Evolutionary conservation across 2,888 invertebrate species (phyloP).

Genomic region (Melanostoma mellinum): DNA sequence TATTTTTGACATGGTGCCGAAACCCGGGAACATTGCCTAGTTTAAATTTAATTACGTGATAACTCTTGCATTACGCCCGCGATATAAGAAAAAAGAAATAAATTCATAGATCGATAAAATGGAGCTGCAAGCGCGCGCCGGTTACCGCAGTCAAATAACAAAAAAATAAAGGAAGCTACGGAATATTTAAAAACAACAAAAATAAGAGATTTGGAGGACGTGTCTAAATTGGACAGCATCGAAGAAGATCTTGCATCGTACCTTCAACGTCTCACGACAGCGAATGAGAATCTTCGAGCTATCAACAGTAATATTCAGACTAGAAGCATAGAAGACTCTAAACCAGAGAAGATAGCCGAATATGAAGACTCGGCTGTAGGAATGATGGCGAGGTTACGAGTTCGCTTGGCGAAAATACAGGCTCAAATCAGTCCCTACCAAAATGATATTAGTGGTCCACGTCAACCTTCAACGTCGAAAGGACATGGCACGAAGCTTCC

Average conservation of each 20-base stretch:
- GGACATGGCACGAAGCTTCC: constrained; percentile 7
- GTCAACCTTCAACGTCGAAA: not conserved
- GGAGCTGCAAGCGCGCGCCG: constrained; percentile 28
- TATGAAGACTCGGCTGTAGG: constrained; percentile 23
- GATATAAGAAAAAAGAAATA: not conserved
- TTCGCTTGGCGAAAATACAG: constrained; percentile 19
- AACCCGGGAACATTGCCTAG: not conserved
- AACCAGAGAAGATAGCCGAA: constrained; percentile 24
- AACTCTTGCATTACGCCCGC: not conserved
- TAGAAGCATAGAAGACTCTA: constrained; percentile 23
- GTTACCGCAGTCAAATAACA: constrained; percentile 40
- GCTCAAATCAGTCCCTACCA: constrained; percentile 2
- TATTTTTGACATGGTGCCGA: constrained; percentile 1
- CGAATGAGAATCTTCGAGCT: constrained; percentile 14
- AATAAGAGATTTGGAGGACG: constrained; percentile 9
- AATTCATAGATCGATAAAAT: not conserved
- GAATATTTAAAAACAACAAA: constrained; percentile 10
- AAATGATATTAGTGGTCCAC: not conserved
- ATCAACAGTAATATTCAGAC: constrained; percentile 1
- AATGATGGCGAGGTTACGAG: constrained; percentile 5
- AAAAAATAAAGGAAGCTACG: constrained; percentile 25
- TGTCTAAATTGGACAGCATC: constrained; percentile 1
- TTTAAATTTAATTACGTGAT: not conserved
- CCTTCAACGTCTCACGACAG: constrained; percentile 24
- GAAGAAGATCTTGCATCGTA: constrained; percentile 29